Evolutionary conservation across 2,888 invertebrate species (phyloP).

Genomic region (Scrobipalpa atriplicella): DNA sequence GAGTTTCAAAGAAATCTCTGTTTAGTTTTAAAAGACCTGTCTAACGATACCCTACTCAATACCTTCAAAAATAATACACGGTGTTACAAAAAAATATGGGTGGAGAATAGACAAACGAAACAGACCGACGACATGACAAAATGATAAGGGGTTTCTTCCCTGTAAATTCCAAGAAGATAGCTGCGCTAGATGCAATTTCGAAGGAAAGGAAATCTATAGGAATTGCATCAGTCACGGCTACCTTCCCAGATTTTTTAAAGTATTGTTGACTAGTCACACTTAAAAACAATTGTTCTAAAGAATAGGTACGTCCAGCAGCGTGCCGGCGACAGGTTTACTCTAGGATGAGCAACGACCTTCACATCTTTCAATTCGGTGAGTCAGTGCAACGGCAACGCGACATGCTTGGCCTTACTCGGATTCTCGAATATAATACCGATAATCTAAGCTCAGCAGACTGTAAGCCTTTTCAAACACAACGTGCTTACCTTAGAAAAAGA

Average conservation of each 20-base stretch:
- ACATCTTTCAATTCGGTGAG: conserved; percentile 45
- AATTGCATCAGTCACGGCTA: neutral
- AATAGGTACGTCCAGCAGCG: neutral
- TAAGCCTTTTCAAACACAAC: neutral
- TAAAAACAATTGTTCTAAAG: neutral
- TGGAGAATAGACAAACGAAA: no score
- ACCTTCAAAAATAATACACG: no score
- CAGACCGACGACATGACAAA: no score
- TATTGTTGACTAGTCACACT: neutral
- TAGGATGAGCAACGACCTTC: conserved; percentile 59
- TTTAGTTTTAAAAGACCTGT: no score
- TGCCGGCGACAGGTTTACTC: conserved; percentile 28
- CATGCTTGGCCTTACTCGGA: conserved; percentile 22
- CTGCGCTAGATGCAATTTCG: no score
- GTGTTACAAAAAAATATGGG: no score
- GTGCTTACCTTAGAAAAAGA: conserved; percentile 7
- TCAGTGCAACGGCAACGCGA: conserved; percentile 35
- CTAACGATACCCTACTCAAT: no score
- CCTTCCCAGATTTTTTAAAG: neutral
- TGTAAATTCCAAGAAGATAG: no score
- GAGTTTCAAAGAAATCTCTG: no score
- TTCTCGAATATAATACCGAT: neutral
- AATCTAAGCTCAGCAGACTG: neutral
- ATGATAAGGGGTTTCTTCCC: no score
- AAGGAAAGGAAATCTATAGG: neutral